Conservation (phyloP, 2,888 invertebrate species). For the Eupithecia pulchellata region DNA sequence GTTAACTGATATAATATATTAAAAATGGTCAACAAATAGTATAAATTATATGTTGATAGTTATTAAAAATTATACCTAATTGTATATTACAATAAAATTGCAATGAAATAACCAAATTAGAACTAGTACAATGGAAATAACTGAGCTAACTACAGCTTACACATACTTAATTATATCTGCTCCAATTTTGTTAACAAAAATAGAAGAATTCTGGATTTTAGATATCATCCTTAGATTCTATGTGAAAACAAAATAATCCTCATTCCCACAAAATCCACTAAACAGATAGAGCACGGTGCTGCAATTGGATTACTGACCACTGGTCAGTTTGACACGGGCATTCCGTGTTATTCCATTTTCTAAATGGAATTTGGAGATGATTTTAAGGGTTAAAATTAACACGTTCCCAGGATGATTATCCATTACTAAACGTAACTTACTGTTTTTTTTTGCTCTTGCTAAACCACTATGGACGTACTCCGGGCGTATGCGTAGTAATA, state of each 20-base stretch:
- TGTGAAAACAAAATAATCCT: constrained; percentile 42
- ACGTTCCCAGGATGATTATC: constrained; percentile 11
- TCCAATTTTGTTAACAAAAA: not conserved
- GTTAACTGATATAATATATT: too few relatives aligned
- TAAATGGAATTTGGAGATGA: constrained; percentile 23
- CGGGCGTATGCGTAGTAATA: too few relatives aligned
- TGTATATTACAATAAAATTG: too few relatives aligned
- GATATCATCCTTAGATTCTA: constrained; percentile 11
- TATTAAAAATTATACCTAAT: too few relatives aligned
- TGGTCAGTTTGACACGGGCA: constrained; percentile 37
- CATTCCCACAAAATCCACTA: constrained; percentile 46
- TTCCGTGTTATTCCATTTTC: constrained; percentile 38
- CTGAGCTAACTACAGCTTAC: too few relatives aligned
- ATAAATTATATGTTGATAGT: too few relatives aligned
- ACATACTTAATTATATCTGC: too few relatives aligned
- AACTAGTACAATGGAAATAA: too few relatives aligned
- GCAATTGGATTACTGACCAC: constrained; percentile 43
- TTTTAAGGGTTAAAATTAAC: constrained; percentile 13
- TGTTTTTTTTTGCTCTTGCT: not conserved
- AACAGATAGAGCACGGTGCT: constrained; percentile 40
- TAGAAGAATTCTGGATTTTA: too few relatives aligned
- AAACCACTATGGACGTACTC: too few relatives aligned
- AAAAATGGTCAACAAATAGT: too few relatives aligned
- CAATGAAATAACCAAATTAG: too few relatives aligned
- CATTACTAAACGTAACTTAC: not conserved